Evolutionary conservation across 1,140 invertebrate genomes (phyloP), one percentile per base, ranked within the genome.

Genomic region (Eciton burchellii): DNA sequence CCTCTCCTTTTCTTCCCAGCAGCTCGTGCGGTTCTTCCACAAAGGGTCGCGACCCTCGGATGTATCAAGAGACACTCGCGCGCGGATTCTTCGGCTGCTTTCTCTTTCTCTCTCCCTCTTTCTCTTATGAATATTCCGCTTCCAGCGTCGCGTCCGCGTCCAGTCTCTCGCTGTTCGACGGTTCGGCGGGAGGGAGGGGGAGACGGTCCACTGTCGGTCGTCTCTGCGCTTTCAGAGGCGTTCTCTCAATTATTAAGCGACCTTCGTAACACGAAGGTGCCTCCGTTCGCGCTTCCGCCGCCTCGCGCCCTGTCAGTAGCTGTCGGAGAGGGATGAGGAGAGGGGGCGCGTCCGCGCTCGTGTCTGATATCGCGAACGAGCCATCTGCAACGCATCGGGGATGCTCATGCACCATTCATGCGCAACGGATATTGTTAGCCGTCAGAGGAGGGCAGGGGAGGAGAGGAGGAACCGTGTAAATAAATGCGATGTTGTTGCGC

Each of bases 21-120:
- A 24, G 72, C 62, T 72, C 54, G 35, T 19, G 57, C n/a, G 85
- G 43, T 47, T 54, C 45, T 29, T 24, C 21, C 26, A 24, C 41
- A 41, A 68, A 66, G 35, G 35, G 35, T 86, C n/a, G n/a, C n/a
- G n/a, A n/a, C n/a, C n/a, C 85, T 87, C 82, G 81, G 87, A 87
- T 35, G 6, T 87, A 88, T 88, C 87, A 84, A 86, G 85, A 87
- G 84, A 84, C 86, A 88, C 74, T 88, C 87, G 85, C 73, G 85
- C 73, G 66, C 85, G 56, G 81, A 88, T 88, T 88, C 85, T 85
- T 81, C 87, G 71, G 81, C 85, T 81, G 19, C 82, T 35, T 21
- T 87, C n/a, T n/a, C n/a, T n/a, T n/a, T n/a, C n/a, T n/a, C n/a
- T n/a, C n/a, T n/a, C n/a, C n/a, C n/a, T n/a, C n/a, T n/a, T n/a